Evolutionary conservation across 2,888 invertebrate species (phyloP).

Genomic region (Apomyelois bistriatella): DNA sequence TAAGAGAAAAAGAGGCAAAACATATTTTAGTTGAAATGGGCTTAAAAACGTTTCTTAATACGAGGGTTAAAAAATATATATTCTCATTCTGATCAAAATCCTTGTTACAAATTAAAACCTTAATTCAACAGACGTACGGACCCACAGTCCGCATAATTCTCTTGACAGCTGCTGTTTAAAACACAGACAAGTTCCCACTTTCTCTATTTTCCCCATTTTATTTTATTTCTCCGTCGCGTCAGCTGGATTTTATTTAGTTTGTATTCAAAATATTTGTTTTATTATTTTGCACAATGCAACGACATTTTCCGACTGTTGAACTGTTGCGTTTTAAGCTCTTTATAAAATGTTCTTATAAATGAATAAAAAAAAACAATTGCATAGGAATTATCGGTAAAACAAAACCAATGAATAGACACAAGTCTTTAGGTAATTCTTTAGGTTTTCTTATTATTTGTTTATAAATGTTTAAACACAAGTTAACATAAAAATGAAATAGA

Average conservation of each 20-base stretch:
- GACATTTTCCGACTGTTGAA: slow-evolving; percentile 2
- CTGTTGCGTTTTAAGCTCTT: not conserved
- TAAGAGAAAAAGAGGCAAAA: no score
- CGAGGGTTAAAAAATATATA: not conserved
- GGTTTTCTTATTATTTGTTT: no score
- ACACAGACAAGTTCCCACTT: slow-evolving; percentile 11
- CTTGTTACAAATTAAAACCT: slow-evolving; percentile 2
- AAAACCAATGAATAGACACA: no score
- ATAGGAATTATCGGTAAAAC: no score
- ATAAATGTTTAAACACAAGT: no score
- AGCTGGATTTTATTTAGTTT: slow-evolving; percentile 13
- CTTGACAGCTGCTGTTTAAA: slow-evolving; percentile 11
- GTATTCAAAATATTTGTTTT: slow-evolving; percentile 9
- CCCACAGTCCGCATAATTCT: slow-evolving; percentile 4
- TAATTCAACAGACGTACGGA: not conserved
- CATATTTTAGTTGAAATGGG: no score
- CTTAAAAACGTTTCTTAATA: no score
- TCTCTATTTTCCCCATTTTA: slow-evolving; percentile 6
- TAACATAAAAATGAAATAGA: no score
- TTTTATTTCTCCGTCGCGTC: slow-evolving; percentile 13
- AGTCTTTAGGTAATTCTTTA: no score
- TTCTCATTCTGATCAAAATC: slow-evolving; percentile 6
- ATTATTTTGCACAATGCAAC: slow-evolving; percentile 9
- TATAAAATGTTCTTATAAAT: no score
- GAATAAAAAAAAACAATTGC: no score